Evolutionary conservation across 2,797 vertebrate genomes (phyloP), one percentile per base, ranked within the genome.

Genomic region (Protonibea diacanthus): DNA sequence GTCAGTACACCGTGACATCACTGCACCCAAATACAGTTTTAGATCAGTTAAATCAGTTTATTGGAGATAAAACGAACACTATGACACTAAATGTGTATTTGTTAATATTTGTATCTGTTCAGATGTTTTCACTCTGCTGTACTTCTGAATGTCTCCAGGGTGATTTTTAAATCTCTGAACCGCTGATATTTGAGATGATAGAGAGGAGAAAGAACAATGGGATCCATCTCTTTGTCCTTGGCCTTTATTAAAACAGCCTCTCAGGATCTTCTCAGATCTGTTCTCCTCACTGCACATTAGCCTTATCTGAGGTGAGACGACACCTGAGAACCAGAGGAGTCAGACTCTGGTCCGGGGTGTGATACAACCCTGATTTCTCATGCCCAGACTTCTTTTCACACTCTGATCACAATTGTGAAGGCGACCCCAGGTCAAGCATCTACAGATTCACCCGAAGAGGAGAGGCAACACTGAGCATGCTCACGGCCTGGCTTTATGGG

Each of bases 251-350:
- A 76, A 78, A 57, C 66, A 66, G 21, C 73, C 75, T 86, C 65
- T 74, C 40, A 42, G 57, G 49, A 74, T 68, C 48, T 33, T 80
- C 83, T 82, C 71, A 48, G 51, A 75, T 77, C 48, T 57, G 15
- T 13, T 42, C 42, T 69, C 64, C 67, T 74, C 81, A 78, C 85
- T 21, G 52, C 85, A 92, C 86, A 89, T 92, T 75, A 85, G 57
- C 74, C 68, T 92, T 81, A 84, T 85, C 86, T 17, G 78, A 89
- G 88, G 91, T 87, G 87, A 80, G 82, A 81, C 79, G 74, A 84
- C 85, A 89, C 89, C 88, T 91, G 86, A 85, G 81, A 84, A 71
- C 59, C 83, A 48, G 78, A 89, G 87, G 89, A 89, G 90, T 74
- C 61, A 92, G 89, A 92, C 90, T 82, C 42, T 0, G 60, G 71